Evolutionary conservation across 2,888 invertebrate genomes (phyloP).

Genomic region (Craniophora ligustri): DNA sequence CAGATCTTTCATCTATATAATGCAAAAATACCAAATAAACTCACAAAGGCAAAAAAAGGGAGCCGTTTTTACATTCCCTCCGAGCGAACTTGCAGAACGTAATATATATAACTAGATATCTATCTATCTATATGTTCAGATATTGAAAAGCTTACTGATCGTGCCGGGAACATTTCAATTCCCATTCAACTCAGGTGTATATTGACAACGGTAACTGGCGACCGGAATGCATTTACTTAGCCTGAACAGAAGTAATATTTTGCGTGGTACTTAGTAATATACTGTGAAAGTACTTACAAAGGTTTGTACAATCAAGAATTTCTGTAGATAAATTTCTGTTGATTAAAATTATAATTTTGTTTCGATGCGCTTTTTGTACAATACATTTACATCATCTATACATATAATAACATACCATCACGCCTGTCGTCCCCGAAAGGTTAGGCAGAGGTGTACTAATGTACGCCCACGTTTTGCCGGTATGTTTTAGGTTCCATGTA

Average conservation of each 20-base stretch:
- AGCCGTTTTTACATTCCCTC: slow-evolving; percentile 30
- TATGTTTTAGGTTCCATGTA: too few species aligned
- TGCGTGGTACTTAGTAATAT: too few species aligned
- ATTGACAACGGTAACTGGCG: slow-evolving; percentile 57
- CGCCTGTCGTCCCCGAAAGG: too few species aligned
- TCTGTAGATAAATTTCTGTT: too few species aligned
- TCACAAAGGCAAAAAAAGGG: slow-evolving; percentile 19
- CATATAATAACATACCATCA: too few species aligned
- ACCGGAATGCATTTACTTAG: slow-evolving; percentile 66
- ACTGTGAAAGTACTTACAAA: too few species aligned
- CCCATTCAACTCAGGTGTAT: slow-evolving; percentile 59
- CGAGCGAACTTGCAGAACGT: slow-evolving; percentile 29
- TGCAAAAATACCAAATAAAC: slow-evolving; percentile 32
- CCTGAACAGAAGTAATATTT: slow-evolving; percentile 58
- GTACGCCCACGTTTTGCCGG: too few species aligned
- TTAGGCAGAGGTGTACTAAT: too few species aligned
- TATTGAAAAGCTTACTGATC: slow-evolving; percentile 52
- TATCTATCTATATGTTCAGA: slow-evolving; percentile 33
- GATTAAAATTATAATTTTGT: too few species aligned
- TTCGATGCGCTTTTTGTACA: too few species aligned
- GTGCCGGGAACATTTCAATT: slow-evolving; percentile 55
- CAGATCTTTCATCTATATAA: slow-evolving; percentile 21
- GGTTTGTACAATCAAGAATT: not conserved
- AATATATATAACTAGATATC: too few species aligned
- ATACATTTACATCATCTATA: too few species aligned